Base-by-base conservation (phyloP, 2,797 vertebrate genomes). In the Melanotaenia boesemani region DNA sequence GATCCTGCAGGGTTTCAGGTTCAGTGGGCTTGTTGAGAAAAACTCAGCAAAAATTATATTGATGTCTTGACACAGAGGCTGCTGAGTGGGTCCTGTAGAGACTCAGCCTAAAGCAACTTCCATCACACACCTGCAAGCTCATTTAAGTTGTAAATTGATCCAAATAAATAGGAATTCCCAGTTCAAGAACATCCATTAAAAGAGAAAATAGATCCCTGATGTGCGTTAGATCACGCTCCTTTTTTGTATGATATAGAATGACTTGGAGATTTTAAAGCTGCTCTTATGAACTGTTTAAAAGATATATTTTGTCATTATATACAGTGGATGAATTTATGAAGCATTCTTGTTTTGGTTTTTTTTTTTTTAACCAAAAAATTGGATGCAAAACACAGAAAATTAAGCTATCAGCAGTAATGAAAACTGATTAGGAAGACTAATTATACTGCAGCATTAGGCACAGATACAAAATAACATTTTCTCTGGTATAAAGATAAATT, bases 401-500 rank as follows among this genome's bases (percentile, higher is more conserved):
- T 39, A 0, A 2, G 26, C 20, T 11, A 52, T 22, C 22, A 24
- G 4, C 44, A 13, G 16, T 6, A 24, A 55, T 36, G 20, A 66
- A 58, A 39, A 71, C 62, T 56, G 28, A 22, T 37, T 5, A 4
- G 28, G 15, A 37, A 34, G 66, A 22, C 41, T 30, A 60, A 46
- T 61, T 63, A 72, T 63, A 66, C 18, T 66, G 46, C 28, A 50
- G 37, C 32, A 41, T 39, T 64, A 63, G 59, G 37, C 7, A 34
- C 0, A 1, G 58, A 65, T 50, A 37, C 37, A 22, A 39, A n/a
- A 54, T 73, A 72, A 79, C 74, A 72, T 58, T 30, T 59, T 64
- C 30, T 77, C 57, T 39, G 58, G 50, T 50, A 68, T 59, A 70
- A 72, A 56, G 20, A 37, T 36, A 22, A 48, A 72, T 74, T 73